Conservation (phyloP, 2,113 vertebrate species). For the Piprites chloris region DNA sequence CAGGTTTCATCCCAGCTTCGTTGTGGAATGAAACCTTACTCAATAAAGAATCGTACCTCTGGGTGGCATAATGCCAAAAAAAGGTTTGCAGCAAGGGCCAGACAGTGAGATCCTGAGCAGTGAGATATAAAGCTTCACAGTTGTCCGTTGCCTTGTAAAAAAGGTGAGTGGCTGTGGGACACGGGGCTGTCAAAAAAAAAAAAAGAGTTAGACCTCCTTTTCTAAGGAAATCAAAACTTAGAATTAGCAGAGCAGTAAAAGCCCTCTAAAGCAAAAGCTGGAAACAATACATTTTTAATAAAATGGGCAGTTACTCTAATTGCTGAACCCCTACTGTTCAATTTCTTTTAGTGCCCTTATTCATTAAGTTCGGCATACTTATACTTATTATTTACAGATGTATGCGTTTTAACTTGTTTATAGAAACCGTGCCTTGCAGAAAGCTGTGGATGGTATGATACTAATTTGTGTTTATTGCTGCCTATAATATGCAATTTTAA, state of each 20-base stretch:
- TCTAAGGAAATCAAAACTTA: constrained; percentile 21
- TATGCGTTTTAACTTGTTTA: constrained; percentile 68
- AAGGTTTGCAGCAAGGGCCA: not conserved
- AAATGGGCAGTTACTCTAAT: constrained; percentile 74
- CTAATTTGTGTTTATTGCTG: constrained; percentile 58
- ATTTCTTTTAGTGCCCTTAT: constrained; percentile 75
- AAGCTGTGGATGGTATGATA: constrained; percentile 47
- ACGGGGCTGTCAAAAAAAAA: not conserved
- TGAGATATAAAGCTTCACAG: not conserved
- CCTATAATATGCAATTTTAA: constrained; percentile 60
- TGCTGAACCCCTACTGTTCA: constrained; percentile 73
- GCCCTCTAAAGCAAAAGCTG: constrained; percentile 63
- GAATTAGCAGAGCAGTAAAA: constrained; percentile 44
- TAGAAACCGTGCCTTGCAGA: constrained; percentile 66
- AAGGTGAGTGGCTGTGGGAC: not conserved
- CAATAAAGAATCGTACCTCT: not conserved
- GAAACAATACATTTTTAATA: constrained; percentile 74
- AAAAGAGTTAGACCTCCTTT: not conserved
- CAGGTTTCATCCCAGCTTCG: not conserved
- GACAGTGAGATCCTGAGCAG: rapidly evolving
- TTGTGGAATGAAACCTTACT: not conserved
- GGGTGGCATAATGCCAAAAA: not conserved
- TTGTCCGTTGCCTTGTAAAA: not conserved
- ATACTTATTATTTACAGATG: constrained; percentile 79
- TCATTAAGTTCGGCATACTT: constrained; percentile 73